Evolutionary conservation across 2,888 invertebrate genomes (phyloP).

Genomic region (Piscicola geometra): DNA sequence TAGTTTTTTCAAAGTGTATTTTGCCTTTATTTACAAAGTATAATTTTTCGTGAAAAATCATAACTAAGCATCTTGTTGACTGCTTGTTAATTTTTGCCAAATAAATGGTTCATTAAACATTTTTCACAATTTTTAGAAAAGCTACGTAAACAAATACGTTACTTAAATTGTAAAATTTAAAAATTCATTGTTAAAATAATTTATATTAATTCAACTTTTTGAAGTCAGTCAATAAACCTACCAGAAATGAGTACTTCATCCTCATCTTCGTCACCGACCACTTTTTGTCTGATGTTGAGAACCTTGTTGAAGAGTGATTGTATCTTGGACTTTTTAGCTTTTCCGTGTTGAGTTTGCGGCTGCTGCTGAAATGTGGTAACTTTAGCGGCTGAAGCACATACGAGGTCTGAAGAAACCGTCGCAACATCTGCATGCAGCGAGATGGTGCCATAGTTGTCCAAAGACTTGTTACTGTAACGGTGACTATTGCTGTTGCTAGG

Average conservation of each 20-base stretch:
- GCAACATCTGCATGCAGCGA: background rate
- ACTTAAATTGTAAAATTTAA: background rate
- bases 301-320: slow-evolving; percentile 2
- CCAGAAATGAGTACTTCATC: background rate
- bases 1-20: no score
- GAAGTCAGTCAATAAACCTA: no score
- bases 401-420: no score
- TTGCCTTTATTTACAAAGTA: no score
- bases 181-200: background rate
- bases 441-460: background rate
- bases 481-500: background rate
- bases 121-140: no score
- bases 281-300: background rate
- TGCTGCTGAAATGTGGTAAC: background rate
- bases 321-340: slow-evolving; percentile 5
- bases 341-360: background rate
- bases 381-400: no score
- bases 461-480: background rate
- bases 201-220: no score
- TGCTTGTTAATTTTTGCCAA: no score
- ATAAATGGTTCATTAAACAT: no score
- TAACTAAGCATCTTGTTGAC: no score
- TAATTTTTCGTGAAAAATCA: no score
- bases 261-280: background rate
- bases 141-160: no score